These are phyloP conservation scores for Eristalis arbustorum DNA, from an alignment of 2,888 invertebrate genomes.

Conservation along the genomic window DNA sequence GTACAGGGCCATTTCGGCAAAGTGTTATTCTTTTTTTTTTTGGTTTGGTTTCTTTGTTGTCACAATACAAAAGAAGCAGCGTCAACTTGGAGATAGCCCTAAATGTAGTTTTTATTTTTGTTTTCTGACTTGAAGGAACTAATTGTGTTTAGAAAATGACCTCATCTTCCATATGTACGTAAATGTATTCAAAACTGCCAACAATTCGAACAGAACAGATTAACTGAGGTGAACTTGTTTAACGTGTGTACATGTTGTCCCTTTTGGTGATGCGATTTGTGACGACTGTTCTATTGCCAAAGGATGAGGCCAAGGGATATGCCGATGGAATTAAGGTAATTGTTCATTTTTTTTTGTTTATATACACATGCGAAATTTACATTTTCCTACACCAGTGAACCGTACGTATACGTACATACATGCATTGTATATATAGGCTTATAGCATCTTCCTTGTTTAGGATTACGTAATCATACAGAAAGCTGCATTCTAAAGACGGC, in stretches of 20 bases:
- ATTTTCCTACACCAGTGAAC: background rate
- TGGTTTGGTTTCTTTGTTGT: background rate
- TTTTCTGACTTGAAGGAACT: background rate
- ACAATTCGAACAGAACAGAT: background rate
- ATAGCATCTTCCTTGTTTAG: slow-evolving; percentile 24
- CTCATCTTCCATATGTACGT: background rate
- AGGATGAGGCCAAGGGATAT: slow-evolving; percentile 34
- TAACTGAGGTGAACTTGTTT: background rate
- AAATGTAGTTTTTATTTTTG: background rate
- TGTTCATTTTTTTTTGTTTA: background rate
- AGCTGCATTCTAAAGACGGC: slow-evolving; percentile 43
- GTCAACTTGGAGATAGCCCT: background rate
- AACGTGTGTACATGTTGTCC: background rate
- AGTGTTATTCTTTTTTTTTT: background rate
- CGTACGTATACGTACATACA: background rate
- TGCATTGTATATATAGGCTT: background rate
- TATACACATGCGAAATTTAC: background rate
- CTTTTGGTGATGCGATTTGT: background rate
- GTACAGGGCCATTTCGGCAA: background rate
- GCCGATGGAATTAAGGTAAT: slow-evolving; percentile 32
- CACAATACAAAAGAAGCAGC: background rate
- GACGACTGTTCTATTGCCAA: background rate
- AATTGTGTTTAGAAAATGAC: background rate
- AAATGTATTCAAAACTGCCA: background rate
- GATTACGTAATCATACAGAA: slow-evolving; percentile 47